These are phyloP conservation scores for Ceratotherium simum DNA, from an alignment of 2,113 vertebrate species.

Conservation along the genomic window DNA sequence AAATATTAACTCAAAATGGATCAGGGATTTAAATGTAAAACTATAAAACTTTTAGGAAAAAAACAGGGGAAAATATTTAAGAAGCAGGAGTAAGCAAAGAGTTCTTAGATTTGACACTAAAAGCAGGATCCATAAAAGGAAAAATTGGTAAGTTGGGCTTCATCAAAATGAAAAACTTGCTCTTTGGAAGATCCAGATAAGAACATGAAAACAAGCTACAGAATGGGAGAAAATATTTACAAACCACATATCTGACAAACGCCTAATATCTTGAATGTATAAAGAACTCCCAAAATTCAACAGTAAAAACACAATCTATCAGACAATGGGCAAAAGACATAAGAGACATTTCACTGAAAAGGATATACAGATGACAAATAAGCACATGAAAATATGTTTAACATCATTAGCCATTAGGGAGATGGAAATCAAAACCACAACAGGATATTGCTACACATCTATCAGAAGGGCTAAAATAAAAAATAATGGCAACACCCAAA, in stretches of 20 bases:
- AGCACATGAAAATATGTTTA: not conserved
- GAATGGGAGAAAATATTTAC: not conserved
- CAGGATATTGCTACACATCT: not conserved
- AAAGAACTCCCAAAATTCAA: not conserved
- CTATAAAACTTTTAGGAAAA: not conserved
- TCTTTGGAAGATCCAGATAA: not conserved
- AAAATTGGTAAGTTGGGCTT: not conserved
- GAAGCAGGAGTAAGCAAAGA: not conserved
- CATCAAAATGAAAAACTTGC: not conserved
- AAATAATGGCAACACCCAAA: not conserved
- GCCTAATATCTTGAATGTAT: not conserved
- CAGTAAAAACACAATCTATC: not conserved
- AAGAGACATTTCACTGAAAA: not conserved
- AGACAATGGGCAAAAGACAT: not conserved
- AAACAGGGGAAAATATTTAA: not conserved
- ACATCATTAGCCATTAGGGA: not conserved
- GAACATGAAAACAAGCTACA: conserved; percentile 3
- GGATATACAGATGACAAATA: not conserved
- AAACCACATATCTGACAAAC: not conserved
- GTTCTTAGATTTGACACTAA: not conserved
- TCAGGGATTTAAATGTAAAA: not conserved
- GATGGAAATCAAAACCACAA: not conserved
- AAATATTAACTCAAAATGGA: not conserved
- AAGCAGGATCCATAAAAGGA: not conserved
- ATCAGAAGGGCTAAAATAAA: not conserved